Conservation (phyloP, 2,888 invertebrate genomes). For the Adineta ricciae region DNA sequence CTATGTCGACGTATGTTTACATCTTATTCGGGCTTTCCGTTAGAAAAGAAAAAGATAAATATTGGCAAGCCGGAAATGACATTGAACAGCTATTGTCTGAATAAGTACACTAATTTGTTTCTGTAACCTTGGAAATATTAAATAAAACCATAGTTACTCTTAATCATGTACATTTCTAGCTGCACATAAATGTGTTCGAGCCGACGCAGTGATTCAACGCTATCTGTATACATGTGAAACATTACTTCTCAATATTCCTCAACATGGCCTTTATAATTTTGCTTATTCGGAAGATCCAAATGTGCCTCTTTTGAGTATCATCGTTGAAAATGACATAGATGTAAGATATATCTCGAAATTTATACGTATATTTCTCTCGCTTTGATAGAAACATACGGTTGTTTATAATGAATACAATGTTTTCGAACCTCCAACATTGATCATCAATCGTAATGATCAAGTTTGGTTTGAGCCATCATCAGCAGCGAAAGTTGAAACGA, state of each 20-base stretch:
- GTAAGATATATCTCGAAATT: neutral
- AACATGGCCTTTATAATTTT: conserved; percentile 12
- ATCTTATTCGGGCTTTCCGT: no score
- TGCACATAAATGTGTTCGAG: neutral
- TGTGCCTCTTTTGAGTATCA: neutral
- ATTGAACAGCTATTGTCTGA: no score
- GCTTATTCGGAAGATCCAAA: neutral
- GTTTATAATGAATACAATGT: neutral
- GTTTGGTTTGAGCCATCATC: neutral
- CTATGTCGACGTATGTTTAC: no score
- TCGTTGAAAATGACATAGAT: neutral
- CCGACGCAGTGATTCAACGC: neutral
- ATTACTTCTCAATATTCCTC: neutral
- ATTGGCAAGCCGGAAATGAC: no score
- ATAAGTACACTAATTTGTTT: no score
- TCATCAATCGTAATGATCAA: neutral
- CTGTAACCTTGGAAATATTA: no score
- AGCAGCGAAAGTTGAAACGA: neutral
- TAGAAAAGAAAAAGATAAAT: no score
- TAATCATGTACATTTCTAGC: neutral
- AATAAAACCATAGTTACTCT: no score
- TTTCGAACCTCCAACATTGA: neutral
- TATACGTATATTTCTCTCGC: neutral
- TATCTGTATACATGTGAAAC: neutral
- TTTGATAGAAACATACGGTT: neutral